Percentiles rank a stretch among this genome's conserved stretches.
Evolutionary conservation across 2,113 vertebrate species (phyloP).

Genomic region (Isurus oxyrinchus): DNA sequence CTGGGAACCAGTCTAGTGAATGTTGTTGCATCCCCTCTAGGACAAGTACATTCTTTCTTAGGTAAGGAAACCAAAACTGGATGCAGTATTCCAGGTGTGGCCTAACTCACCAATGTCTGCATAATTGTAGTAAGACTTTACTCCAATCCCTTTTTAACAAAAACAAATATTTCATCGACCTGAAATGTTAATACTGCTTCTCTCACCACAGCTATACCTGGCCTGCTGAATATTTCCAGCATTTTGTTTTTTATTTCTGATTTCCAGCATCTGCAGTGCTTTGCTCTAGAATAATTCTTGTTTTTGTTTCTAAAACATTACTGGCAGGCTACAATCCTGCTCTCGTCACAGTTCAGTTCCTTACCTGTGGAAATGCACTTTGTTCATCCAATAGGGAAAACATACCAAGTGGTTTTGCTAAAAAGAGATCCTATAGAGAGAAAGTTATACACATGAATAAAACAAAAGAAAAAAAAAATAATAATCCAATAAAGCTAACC

Average conservation of each 20-base stretch:
- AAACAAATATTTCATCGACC: too few species aligned
- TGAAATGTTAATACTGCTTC: background rate
- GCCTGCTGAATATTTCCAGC: background rate
- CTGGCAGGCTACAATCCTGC: background rate
- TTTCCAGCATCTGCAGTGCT: background rate
- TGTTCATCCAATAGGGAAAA: slow-evolving; percentile 67
- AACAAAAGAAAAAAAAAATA: background rate
- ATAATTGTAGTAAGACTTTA: too few species aligned
- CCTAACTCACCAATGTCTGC: too few species aligned
- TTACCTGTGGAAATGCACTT: slow-evolving; percentile 64
- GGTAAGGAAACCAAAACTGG: too few species aligned
- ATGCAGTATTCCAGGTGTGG: too few species aligned
- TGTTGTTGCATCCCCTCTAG: too few species aligned
- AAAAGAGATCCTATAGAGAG: slow-evolving; percentile 55
- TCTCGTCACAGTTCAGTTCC: background rate
- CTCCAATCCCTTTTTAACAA: too few species aligned
- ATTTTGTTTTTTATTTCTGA: background rate
- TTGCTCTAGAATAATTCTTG: background rate
- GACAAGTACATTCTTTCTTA: too few species aligned
- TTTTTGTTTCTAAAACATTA: background rate
- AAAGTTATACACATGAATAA: slow-evolving; percentile 35
- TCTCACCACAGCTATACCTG: background rate
- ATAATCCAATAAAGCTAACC: background rate
- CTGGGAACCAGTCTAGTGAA: too few species aligned
- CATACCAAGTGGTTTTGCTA: slow-evolving; percentile 61